Evolutionary conservation across 2,888 invertebrate species (phyloP), one percentile per base, ranked within the genome.

Genomic region (Dastarcus helophoroides): DNA sequence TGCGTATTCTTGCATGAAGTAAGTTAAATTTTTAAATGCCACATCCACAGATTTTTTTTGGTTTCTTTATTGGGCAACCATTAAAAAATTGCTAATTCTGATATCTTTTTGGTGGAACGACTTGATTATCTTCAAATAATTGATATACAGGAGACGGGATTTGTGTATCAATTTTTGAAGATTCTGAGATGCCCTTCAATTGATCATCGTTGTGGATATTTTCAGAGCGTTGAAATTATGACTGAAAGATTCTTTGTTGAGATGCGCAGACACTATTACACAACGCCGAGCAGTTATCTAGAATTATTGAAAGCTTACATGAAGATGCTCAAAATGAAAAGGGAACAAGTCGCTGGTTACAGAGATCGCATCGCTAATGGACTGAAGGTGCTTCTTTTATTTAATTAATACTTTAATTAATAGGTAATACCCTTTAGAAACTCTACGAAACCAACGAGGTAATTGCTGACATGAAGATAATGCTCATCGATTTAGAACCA

Each of bases 211-310:
- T n/a, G 8, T 6, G 3, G 4, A 3, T 9, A 11, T 35, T 38
- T 41, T 29, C 47, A 83, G 76, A 84, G 82, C 42, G 88, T 89
- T 0, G 83, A 83, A 51, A 58, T 68, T 13, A 83, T 80, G 72
- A 82, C 89, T 0, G 71, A 73, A 9, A 64, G 74, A 22, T 79
- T 82, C 50, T 89, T 77, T 56, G 64, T 72, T 22, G 90, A 91
- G 65, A 76, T 86, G 76, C 73, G 83, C 40, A 67, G 90, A 0
- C 75, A 80, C 49, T 90, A 85, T 62, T 90, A 91, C 56, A 88
- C 88, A 2, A 91, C 90, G 0, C 90, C 91, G 0, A 90, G 88
- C 56, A 88, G 85, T 52, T 91, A 90, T 54, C 64, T 91, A 39
- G 88, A 89, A 52, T 63, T 91, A 17, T 66, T 91, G 15, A 88